These are phyloP conservation scores for Maconellicoccus hirsutus DNA, from an alignment of 1,140 invertebrate genomes.

Conservation along the genomic window DNA sequence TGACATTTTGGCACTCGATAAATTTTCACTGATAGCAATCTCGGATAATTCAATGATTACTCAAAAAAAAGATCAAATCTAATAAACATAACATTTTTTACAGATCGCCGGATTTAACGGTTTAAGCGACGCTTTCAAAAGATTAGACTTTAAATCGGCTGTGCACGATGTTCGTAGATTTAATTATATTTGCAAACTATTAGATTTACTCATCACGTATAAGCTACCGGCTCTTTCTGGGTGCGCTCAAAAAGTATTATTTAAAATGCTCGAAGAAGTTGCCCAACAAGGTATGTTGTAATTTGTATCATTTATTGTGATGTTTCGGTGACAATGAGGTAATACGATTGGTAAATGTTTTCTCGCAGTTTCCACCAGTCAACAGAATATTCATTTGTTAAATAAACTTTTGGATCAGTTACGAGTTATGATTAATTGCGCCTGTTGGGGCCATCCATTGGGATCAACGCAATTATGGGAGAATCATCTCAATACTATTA, in stretches of 20 bases:
- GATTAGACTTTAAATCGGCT: conserved; percentile 85
- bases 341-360: background rate
- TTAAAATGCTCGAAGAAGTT: conserved; percentile 89
- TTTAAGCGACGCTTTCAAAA: conserved; percentile 84
- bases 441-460: conserved; percentile 74
- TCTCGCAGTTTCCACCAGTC: conserved; percentile 61
- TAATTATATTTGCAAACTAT: conserved; percentile 88
- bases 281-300: conserved; percentile 65
- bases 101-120: conserved; percentile 91
- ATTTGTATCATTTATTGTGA: background rate
- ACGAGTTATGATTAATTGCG: conserved; percentile 51
- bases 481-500: conserved; percentile 69
- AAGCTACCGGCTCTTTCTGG: conserved; percentile 75
- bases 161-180: conserved; percentile 87
- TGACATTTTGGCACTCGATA: no score
- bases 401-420: conserved; percentile 63
- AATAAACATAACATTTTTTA: conserved; percentile 27
- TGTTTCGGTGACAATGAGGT: background rate
- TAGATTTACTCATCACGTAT: conserved; percentile 77
- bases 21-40: no score
- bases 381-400: conserved; percentile 75
- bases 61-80: no score
- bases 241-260: conserved; percentile 80
- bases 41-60: no score
- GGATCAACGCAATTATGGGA: conserved; percentile 82